Evolutionary conservation across 2,888 invertebrate species (phyloP), one percentile per base, ranked within the genome.

Genomic region (Lampropteryx suffumata): DNA sequence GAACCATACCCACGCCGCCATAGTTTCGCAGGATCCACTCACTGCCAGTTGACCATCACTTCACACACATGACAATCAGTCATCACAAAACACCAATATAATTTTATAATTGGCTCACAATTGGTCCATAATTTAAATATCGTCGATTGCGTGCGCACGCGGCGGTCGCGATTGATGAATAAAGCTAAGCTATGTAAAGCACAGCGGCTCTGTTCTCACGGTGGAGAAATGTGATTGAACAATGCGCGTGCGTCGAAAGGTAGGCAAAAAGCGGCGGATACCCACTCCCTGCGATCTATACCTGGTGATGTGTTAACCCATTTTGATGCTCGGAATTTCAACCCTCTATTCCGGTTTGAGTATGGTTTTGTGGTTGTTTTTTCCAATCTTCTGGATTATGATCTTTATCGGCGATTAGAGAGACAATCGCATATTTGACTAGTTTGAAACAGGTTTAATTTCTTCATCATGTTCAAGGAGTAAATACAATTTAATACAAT

Each of bases 191-290:
- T 53, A 24, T 69, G 79, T 85, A 83, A 80, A 76, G 75, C 86
- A 87, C 87, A 76, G 79, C 69, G 78, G 77, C 76, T 67, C 61
- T 67, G 77, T 88, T 90, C 89, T 82, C 89, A 90, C 89, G 88
- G 75, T 76, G 82, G 87, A 83, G 89, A 90, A 88, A 89, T 84
- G 88, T 82, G 71, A 67, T 77, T 76, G 76, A 79, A 82, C 75
- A 81, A 76, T 86, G 87, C 89, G 88, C 85, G 84, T 76, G 86
- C 79, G 84, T 87, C 84, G 89, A 89, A 88, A 90, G 89, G 89
- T 82, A 80, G 80, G 85, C 88, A 90, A 90, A 90, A 89, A 89
- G 84, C 79, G 17, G 7, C 7, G 86, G 87, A 86, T 84, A 55
- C 55, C 54, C 50, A 40, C 65, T 62, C 37, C n/a, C 57, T 54